Percentiles rank a stretch among this genome's conserved stretches.
These are phyloP conservation scores for Yasuhikotakia modesta DNA, from an alignment of 2,797 vertebrate species.

Conservation along the genomic window DNA sequence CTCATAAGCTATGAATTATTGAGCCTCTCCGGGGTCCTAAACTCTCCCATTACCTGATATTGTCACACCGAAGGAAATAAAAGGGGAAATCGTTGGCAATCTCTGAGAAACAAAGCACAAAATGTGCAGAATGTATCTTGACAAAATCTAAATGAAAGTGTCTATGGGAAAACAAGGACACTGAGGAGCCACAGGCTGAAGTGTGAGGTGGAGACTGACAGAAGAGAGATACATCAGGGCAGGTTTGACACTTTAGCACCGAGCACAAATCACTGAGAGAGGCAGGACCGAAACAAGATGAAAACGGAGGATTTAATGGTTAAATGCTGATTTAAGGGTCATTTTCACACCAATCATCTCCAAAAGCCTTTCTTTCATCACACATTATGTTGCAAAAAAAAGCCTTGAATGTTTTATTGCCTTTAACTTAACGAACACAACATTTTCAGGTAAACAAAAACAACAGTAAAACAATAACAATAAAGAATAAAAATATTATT, in stretches of 20 bases:
- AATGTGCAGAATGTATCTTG: constrained; percentile 77
- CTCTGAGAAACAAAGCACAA: constrained; percentile 70
- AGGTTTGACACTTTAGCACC: constrained; percentile 60
- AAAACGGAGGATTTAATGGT: constrained; percentile 66
- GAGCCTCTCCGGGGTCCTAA: constrained; percentile 42
- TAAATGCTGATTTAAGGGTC: constrained; percentile 65
- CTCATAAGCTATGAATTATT: constrained; percentile 39
- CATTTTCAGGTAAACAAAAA: too few relatives aligned
- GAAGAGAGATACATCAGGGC: constrained; percentile 68
- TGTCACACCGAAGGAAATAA: constrained; percentile 52
- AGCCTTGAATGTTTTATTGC: too few relatives aligned
- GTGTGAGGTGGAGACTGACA: constrained; percentile 63
- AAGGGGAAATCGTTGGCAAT: constrained; percentile 48
- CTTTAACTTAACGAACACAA: too few relatives aligned
- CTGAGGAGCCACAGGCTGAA: constrained; percentile 58
- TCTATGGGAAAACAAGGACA: constrained; percentile 67
- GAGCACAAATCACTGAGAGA: constrained; percentile 69
- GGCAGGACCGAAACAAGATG: constrained; percentile 49
- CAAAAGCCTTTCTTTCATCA: too few relatives aligned
- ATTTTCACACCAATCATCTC: constrained; percentile 36
- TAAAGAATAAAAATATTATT: too few relatives aligned
- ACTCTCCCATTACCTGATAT: constrained; percentile 42
- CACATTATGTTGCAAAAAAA: too few relatives aligned
- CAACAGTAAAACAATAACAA: too few relatives aligned
- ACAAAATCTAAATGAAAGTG: constrained; percentile 83